These are phyloP conservation scores for Priocnemis perturbator DNA, from an alignment of 2,888 invertebrate species.

Conservation along the genomic window DNA sequence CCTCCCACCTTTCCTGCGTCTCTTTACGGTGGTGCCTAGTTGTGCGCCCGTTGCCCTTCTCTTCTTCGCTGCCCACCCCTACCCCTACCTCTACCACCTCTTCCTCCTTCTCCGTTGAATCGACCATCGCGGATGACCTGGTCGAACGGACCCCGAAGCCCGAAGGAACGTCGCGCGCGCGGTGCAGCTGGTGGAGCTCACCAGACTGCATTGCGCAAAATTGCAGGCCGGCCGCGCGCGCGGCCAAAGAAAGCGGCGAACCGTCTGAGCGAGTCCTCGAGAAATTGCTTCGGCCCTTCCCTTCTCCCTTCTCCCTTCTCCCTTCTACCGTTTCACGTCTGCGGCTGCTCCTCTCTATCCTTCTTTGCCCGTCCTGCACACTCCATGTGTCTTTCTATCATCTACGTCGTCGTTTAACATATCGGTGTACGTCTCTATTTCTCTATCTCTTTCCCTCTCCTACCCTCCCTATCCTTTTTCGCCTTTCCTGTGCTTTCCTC, in stretches of 20 bases:
- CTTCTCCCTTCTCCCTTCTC: too few relatives aligned
- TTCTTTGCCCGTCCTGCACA: neutral
- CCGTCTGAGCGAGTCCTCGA: neutral
- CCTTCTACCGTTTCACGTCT: neutral
- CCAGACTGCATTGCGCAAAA: constrained; percentile 68
- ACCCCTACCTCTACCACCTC: constrained; percentile 27
- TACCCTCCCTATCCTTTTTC: neutral
- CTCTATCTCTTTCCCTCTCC: constrained; percentile 3
- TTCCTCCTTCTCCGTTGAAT: constrained; percentile 33
- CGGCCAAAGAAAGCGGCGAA: constrained; percentile 52
- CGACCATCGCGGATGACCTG: constrained; percentile 24
- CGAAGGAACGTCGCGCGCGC: too few relatives aligned
- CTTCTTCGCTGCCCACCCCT: constrained; percentile 7
- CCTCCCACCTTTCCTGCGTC: constrained; percentile 55
- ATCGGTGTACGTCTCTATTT: neutral
- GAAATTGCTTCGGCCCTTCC: too few relatives aligned
- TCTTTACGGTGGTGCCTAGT: constrained; percentile 29
- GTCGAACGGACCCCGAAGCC: too few relatives aligned
- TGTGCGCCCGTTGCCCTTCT: constrained; percentile 2
- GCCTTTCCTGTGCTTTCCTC: constrained; percentile 6
- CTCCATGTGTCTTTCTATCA: constrained; percentile 11
- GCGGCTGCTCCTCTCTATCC: neutral
- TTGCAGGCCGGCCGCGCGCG: constrained; percentile 59
- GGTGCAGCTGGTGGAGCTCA: constrained; percentile 10
- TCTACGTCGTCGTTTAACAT: neutral